phyloP scores from a whole-genome alignment of 1,140 invertebrate genomes.

The Heterodera carotae region DNA sequence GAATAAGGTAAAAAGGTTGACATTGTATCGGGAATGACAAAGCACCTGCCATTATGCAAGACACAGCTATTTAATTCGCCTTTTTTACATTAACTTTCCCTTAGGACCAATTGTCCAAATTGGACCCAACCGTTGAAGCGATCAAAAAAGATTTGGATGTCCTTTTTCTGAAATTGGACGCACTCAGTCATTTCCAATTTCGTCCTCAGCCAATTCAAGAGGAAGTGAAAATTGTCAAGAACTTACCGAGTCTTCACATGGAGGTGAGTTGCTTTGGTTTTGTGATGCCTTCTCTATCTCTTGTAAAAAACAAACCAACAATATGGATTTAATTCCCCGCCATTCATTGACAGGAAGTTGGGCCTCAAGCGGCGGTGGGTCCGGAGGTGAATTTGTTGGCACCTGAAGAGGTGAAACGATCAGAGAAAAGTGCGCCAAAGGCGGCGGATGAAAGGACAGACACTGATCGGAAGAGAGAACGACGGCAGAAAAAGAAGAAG shows the following conservation, averaged over 20 bases:
- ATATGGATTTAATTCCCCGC: neutral
- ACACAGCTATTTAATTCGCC: too few relatives aligned
- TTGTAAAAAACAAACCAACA: neutral
- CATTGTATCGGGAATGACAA: neutral
- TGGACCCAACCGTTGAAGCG: slow-evolving; percentile 68
- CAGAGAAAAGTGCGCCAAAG: slow-evolving; percentile 76
- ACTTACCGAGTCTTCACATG: slow-evolving; percentile 85
- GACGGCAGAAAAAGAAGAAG: slow-evolving; percentile 81
- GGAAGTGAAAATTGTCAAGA: slow-evolving; percentile 86
- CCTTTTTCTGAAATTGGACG: slow-evolving; percentile 85
- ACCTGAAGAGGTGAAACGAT: slow-evolving; percentile 83
- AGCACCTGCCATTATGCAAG: neutral
- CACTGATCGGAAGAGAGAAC: slow-evolving; percentile 85
- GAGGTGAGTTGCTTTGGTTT: slow-evolving; percentile 73
- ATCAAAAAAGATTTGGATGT: slow-evolving; percentile 76
- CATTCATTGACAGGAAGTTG: slow-evolving; percentile 74
- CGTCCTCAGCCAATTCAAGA: slow-evolving; percentile 79
- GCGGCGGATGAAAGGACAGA: slow-evolving; percentile 78
- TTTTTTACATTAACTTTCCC: slow-evolving; percentile 1
- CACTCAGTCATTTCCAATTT: slow-evolving; percentile 88
- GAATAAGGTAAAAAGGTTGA: slow-evolving; percentile 73
- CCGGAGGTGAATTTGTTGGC: slow-evolving; percentile 75
- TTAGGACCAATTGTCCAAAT: neutral
- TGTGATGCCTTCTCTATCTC: neutral
- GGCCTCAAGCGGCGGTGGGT: slow-evolving; percentile 82